phyloP scores from a whole-genome alignment of 2,113 vertebrate species.

The Sardina pilchardus region DNA sequence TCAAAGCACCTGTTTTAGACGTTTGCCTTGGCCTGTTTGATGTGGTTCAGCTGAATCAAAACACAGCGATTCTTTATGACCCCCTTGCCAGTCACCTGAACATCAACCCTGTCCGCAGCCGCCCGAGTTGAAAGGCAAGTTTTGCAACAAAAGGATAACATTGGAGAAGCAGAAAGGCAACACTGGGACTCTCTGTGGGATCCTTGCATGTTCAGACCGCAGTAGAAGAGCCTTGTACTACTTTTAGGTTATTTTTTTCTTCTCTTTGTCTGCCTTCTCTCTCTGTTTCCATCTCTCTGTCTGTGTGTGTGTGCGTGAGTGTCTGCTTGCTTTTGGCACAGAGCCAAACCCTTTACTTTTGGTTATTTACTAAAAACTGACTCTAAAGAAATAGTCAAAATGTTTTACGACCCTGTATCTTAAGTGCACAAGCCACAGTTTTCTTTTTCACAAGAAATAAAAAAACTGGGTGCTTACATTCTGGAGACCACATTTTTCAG shows the following conservation, averaged over 20 bases:
- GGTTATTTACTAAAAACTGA: slow-evolving; percentile 42
- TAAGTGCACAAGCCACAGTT: slow-evolving; percentile 26
- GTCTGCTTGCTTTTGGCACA: slow-evolving; percentile 16
- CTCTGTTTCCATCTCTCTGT: slow-evolving; percentile 22
- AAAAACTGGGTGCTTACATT: slow-evolving; percentile 23
- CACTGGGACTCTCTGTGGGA: neutral
- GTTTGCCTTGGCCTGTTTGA: slow-evolving; percentile 36
- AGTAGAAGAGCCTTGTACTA: neutral
- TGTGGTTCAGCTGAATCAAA: slow-evolving; percentile 45
- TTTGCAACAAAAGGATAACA: slow-evolving; percentile 42
- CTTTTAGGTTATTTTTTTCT: slow-evolving; percentile 1
- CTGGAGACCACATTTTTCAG: slow-evolving; percentile 49
- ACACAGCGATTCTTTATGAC: slow-evolving; percentile 21
- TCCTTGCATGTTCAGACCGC: neutral
- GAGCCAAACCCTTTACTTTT: neutral
- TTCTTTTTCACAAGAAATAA: neutral
- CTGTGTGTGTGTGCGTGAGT: slow-evolving; percentile 5
- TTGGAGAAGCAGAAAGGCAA: neutral
- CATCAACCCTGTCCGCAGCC: slow-evolving; percentile 23
- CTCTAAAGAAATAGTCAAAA: slow-evolving; percentile 27
- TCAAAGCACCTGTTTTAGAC: slow-evolving; percentile 35
- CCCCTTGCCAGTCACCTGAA: slow-evolving; percentile 30
- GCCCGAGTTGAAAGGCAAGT: slow-evolving; percentile 37
- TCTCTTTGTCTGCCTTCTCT: slow-evolving; percentile 23
- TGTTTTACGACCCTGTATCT: slow-evolving; percentile 35